Base-by-base conservation (phyloP, 92 coral and sea anemone species). In the Phenganax marumi region DNA sequence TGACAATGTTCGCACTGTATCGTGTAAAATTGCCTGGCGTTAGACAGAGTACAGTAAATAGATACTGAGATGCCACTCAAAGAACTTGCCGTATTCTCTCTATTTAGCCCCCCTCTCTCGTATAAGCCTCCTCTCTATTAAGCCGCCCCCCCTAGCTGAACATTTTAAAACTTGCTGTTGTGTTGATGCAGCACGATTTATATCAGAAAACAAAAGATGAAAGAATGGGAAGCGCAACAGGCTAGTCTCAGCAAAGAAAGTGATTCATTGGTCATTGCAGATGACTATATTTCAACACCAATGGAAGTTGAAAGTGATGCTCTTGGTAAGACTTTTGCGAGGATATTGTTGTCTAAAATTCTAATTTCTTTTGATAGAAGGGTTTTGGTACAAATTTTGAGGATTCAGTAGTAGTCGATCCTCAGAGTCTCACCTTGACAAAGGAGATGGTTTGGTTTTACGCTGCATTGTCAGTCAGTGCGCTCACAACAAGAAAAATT, bases 261-360 rank as follows among this genome's bases (percentile, higher is more conserved):
- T 48, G 33, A 77, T 21, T 73, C 79, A 64, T 81, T 61, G 48
- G 87, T 70, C 75, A 91, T 90, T 14, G 78, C 50, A 62, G 98
- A 95, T 89, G 97, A 95, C 65, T 95, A 95, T 74, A 86, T 89
- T 47, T 96, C 90, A 71, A 91, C 89, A 39, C 97, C 97, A 1
- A 95, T 95, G 98, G 98, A 95, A 56, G 93, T 95, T 8, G 98
- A 92, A 81, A 90, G 93, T 89, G 98, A 95, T 68, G 85, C 97
- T 54, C 76, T 95, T 84, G 98, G 98, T 93, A 22, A 70, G 52
- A 56, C 17, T 56, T 14, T 56, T 56, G 63, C 22, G 7, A 14
- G 2, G 3, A 14, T 3, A 56, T 56, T 21, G 1, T 14, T 21
- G 22, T 21, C 63, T 21, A 56, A 14, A 1, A 1, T 14, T 56